Evolutionary conservation across 2,113 vertebrate species (phyloP), one percentile per base, ranked within the genome.

Genomic region (Syngnathus floridae): DNA sequence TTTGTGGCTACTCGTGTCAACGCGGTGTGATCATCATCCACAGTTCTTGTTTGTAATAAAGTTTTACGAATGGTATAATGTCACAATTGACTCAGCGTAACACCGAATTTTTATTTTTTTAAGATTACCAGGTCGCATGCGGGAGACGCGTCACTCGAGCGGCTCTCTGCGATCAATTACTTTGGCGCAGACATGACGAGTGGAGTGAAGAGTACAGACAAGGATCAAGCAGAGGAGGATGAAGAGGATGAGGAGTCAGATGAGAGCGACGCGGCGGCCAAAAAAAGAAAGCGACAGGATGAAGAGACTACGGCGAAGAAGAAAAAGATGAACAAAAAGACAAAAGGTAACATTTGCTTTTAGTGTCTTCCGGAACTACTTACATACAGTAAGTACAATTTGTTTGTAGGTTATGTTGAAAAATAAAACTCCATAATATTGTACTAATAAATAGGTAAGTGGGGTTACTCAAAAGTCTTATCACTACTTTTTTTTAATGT

Each of bases 161-260:
- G 51, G 22, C 45, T 87, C 36, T 80, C 82, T 76, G 75, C 64
- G 22, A 88, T 91, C 54, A 78, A 88, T 69, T 91, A 84, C 68
- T 91, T 91, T 67, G 82, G 86, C 3, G 64, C 75, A 72, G 69
- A 74, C 5, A 0, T 48, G 63, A 45, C 22, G 13, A 78, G 56
- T 72, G 60, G 65, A 82, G 64, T 66, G 12, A 76, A 79, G 75
- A 83, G 58, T 38, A 75, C 71, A 43, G 67, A 31, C 14, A 7
- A 21, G 12, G 10, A 4, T 4, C 51, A 1, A 4, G 60, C 49
- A 11, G 51, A 60, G 2, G 37, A 76, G 4, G 46, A 64, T 45
- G 48, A 11, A 62, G 73, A 75, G 13, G 74, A 57, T 31, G 26
- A 31, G 26, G 2, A 31, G 26, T 31, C 26, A 0, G 76, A 66